Evolutionary conservation across 2,888 invertebrate species (phyloP).

Genomic region (Nomada fabriciana): DNA sequence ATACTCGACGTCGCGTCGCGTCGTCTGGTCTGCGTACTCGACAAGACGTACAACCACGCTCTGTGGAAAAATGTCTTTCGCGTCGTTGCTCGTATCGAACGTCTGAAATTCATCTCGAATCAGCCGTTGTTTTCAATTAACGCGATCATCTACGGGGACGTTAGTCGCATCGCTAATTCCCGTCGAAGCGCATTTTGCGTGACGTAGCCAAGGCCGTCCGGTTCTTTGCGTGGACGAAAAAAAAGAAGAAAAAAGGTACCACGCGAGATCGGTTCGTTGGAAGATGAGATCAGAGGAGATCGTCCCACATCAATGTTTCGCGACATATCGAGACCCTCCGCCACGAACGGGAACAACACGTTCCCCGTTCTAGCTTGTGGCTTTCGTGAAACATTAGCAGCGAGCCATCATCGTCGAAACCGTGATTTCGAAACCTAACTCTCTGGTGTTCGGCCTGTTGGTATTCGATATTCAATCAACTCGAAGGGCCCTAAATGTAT

Average conservation of each 20-base stretch:
- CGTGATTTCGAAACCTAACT: slow-evolving; percentile 3
- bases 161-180: slow-evolving; percentile 35
- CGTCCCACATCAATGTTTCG: slow-evolving; percentile 29
- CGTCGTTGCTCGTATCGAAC: not conserved
- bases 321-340: slow-evolving; percentile 18
- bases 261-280: slow-evolving; percentile 5
- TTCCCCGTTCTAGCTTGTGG: slow-evolving; percentile 6
- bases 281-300: slow-evolving; percentile 32
- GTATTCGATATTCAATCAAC: slow-evolving; percentile 17
- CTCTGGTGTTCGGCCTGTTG: not conserved
- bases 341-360: slow-evolving; percentile 2
- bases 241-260: not conserved
- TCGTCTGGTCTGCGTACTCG: not conserved
- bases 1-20: slow-evolving; percentile 34
- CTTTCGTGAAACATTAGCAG: not conserved
- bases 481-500: not conserved
- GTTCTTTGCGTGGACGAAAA: slow-evolving; percentile 37
- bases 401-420: not conserved
- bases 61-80: not conserved
- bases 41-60: not conserved
- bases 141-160: not conserved
- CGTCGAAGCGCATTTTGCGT: slow-evolving; percentile 31
- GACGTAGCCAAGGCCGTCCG: slow-evolving; percentile 48
- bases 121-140: slow-evolving; percentile 36
- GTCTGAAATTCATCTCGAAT: slow-evolving; percentile 10